These are phyloP conservation scores for Athetis lepigone DNA, from an alignment of 2,888 invertebrate species.

Conservation along the genomic window DNA sequence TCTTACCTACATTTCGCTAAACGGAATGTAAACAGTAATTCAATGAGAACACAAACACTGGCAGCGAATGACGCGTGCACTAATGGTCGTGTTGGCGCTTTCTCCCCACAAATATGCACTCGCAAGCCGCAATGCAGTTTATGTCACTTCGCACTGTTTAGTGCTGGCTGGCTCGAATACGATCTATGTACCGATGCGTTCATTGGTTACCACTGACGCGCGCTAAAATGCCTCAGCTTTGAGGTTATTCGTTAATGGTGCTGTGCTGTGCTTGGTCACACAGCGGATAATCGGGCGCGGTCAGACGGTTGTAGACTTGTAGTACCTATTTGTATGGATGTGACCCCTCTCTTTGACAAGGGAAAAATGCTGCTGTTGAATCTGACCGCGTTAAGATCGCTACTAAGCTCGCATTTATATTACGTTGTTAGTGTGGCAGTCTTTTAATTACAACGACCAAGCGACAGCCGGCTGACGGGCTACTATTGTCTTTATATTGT, in stretches of 20 bases:
- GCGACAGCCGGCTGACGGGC: too few species aligned
- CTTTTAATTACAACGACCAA: too few species aligned
- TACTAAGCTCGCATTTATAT: too few species aligned
- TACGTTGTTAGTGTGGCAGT: too few species aligned
- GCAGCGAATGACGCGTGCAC: slow-evolving; percentile 69
- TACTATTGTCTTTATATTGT: too few species aligned
- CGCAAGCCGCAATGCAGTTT: slow-evolving; percentile 77
- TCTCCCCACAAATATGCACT: slow-evolving; percentile 74
- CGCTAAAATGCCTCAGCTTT: slow-evolving; percentile 3
- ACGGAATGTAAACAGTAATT: slow-evolving; percentile 59
- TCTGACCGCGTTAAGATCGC: too few species aligned
- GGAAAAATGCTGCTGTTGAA: too few species aligned
- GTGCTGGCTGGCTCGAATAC: slow-evolving; percentile 37
- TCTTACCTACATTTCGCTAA: slow-evolving; percentile 40
- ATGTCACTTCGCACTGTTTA: slow-evolving; percentile 68
- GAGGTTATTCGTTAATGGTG: neutral
- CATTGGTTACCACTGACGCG: neutral
- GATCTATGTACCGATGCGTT: slow-evolving; percentile 23
- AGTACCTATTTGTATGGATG: too few species aligned
- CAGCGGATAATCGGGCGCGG: too few species aligned
- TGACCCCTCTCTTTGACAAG: too few species aligned
- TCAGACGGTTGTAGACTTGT: too few species aligned
- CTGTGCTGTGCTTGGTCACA: too few species aligned
- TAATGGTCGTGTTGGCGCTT: slow-evolving; percentile 70
- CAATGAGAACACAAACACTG: slow-evolving; percentile 66